These are phyloP conservation scores for Deilephila elpenor DNA, from an alignment of 2,888 invertebrate species.

Conservation along the genomic window DNA sequence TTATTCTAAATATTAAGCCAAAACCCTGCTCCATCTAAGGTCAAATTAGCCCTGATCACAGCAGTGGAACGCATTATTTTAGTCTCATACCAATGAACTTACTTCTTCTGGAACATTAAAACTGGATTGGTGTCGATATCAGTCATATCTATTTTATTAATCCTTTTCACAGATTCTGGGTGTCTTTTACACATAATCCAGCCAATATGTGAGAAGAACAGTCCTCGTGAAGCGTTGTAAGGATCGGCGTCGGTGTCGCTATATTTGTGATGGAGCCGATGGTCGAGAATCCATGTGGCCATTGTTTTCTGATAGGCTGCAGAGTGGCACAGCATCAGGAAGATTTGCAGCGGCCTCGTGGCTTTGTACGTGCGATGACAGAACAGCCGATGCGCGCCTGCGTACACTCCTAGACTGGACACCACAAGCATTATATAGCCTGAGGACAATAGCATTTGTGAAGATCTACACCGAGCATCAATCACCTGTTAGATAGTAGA, in stretches of 20 bases:
- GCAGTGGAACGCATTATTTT: too few species aligned
- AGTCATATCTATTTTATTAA: constrained; percentile 87
- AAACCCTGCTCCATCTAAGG: too few species aligned
- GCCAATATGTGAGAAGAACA: constrained; percentile 93
- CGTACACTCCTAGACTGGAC: constrained; percentile 44
- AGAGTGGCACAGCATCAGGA: constrained; percentile 52
- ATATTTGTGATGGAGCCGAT: constrained; percentile 70
- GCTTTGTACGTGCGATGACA: constrained; percentile 54
- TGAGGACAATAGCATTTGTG: constrained; percentile 35
- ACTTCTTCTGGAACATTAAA: constrained; percentile 88
- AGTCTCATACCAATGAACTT: constrained; percentile 30
- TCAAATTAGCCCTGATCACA: too few species aligned
- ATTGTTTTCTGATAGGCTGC: constrained; percentile 50
- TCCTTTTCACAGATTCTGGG: constrained; percentile 88
- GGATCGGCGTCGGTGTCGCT: constrained; percentile 91
- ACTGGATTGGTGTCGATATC: constrained; percentile 89
- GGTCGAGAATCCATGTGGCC: constrained; percentile 49
- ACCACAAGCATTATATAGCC: constrained; percentile 35
- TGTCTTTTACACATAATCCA: constrained; percentile 92
- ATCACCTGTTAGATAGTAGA: not conserved
- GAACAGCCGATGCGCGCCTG: constrained; percentile 54
- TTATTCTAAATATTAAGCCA: too few species aligned
- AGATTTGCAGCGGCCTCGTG: constrained; percentile 46
- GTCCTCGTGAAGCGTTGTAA: constrained; percentile 89
- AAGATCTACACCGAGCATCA: constrained; percentile 8